A percentile compares a stretch with the other conserved stretches of the same genome.
Evolutionary conservation across 2,888 invertebrate genomes (phyloP).

Genomic region (Boloria euphrosyne): DNA sequence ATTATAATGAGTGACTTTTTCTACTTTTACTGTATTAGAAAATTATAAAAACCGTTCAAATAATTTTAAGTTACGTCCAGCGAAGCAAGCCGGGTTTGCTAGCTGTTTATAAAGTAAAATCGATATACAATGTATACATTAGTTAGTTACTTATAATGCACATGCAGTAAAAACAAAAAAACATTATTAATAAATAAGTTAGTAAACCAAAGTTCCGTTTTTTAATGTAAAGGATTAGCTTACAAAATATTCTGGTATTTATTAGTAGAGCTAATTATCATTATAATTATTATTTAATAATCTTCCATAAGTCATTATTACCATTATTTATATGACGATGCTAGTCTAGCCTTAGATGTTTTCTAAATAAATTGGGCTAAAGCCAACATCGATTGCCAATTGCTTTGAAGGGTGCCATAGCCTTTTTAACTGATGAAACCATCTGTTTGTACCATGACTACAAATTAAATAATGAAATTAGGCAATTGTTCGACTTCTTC

Average conservation of each 20-base stretch:
- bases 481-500: conserved; percentile 21
- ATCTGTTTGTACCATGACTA: conserved; percentile 51
- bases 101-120: too few species aligned
- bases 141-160: too few species aligned
- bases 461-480: conserved; percentile 40
- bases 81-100: too few species aligned
- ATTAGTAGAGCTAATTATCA: conserved; percentile 20
- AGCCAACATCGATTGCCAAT: conserved; percentile 67
- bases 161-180: too few species aligned
- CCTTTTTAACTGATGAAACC: conserved; percentile 58
- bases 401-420: conserved; percentile 56
- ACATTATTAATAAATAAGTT: too few species aligned
- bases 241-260: conserved; percentile 9
- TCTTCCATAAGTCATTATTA: conserved; percentile 45
- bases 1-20: too few species aligned
- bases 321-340: not conserved
- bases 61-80: too few species aligned
- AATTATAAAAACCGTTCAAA: too few species aligned
- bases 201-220: not conserved
- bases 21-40: too few species aligned
- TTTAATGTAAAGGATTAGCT: not conserved
- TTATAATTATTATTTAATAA: conserved; percentile 12
- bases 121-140: too few species aligned
- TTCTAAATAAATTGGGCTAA: conserved; percentile 64
- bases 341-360: conserved; percentile 53